A percentile compares a stretch with the other conserved stretches of the same genome.
These are phyloP conservation scores for Ctenoplectra terminalis DNA, from an alignment of 1,140 invertebrate genomes.

Conservation along the genomic window DNA sequence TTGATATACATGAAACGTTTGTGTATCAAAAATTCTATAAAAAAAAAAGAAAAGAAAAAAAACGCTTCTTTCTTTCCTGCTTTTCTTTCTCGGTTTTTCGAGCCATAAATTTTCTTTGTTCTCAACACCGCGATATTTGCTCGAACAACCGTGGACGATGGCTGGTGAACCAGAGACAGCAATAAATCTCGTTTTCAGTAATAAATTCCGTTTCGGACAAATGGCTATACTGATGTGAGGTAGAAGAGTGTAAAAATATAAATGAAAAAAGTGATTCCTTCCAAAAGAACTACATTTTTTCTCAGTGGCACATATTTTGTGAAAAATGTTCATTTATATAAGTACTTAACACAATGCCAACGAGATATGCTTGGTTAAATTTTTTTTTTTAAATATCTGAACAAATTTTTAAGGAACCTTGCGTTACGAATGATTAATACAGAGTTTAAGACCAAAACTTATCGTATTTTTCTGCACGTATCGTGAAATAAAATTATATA, in stretches of 20 bases:
- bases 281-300: not conserved
- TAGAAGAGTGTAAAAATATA: not conserved
- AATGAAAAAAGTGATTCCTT: not conserved
- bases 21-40: too few relatives aligned
- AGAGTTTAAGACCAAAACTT: too few relatives aligned
- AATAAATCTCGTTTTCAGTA: not conserved
- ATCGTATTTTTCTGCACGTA: too few relatives aligned
- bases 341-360: too few relatives aligned
- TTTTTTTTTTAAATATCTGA: too few relatives aligned
- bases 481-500: too few relatives aligned
- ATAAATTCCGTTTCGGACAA: conserved; percentile 2
- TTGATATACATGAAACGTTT: too few relatives aligned
- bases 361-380: too few relatives aligned
- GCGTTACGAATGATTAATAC: too few relatives aligned
- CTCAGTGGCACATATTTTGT: not conserved
- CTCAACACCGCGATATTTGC: not conserved
- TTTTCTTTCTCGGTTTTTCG: not conserved
- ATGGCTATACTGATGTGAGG: not conserved
- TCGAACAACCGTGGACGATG: not conserved
- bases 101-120: not conserved
- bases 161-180: not conserved
- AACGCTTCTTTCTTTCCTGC: too few relatives aligned
- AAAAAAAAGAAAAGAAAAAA: too few relatives aligned
- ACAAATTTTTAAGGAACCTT: too few relatives aligned
- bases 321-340: not conserved